These are phyloP conservation scores for Bos javanicus DNA, from an alignment of 2,113 vertebrate species.

Conservation along the genomic window DNA sequence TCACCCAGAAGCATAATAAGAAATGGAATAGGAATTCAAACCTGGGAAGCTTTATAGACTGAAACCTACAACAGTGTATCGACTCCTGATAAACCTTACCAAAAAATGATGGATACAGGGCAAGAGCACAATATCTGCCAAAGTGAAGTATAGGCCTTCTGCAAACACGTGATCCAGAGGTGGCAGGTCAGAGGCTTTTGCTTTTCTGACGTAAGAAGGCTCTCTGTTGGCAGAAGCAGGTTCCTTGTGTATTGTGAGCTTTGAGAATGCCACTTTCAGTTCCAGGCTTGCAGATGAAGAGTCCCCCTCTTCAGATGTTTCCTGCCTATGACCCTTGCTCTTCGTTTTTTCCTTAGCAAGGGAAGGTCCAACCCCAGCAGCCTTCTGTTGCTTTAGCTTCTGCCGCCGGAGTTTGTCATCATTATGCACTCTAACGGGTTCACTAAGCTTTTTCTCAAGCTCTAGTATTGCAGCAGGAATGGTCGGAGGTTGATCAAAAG, in stretches of 20 bases:
- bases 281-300: constrained; percentile 78
- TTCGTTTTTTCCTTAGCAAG: neutral
- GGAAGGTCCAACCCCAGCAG: neutral
- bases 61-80: neutral
- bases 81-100: constrained; percentile 82
- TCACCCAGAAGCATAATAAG: neutral
- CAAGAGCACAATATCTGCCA: constrained; percentile 94
- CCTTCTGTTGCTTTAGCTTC: constrained; percentile 88
- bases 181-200: constrained; percentile 89
- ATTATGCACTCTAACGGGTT: constrained; percentile 95
- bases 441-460: constrained; percentile 90
- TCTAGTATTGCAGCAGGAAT: constrained; percentile 87
- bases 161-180: constrained; percentile 93
- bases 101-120: constrained; percentile 94
- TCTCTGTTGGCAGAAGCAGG: constrained; percentile 81
- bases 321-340: neutral
- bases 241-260: constrained; percentile 81
- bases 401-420: constrained; percentile 96
- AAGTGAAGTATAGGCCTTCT: constrained; percentile 96
- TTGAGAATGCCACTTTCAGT: constrained; percentile 88
- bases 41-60: neutral
- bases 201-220: constrained; percentile 89
- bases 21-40: neutral
- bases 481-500: constrained; percentile 59
- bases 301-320: neutral